These are phyloP conservation scores for Dreissena rostriformis DNA, from an alignment of 1,140 invertebrate species.

Conservation along the genomic window DNA sequence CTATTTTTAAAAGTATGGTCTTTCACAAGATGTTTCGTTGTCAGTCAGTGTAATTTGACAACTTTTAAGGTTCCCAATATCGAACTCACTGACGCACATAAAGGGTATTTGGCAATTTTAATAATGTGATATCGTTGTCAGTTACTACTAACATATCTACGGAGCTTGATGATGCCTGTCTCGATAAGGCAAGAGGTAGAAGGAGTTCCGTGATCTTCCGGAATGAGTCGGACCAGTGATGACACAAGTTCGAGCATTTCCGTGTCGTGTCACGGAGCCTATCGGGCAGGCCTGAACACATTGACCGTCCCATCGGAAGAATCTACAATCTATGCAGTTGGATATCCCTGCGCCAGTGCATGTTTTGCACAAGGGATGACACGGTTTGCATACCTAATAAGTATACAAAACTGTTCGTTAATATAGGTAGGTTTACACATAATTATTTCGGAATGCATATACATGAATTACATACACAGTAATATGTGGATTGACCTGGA, in stretches of 20 bases:
- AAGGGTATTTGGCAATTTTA: no score
- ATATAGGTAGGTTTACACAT: not conserved
- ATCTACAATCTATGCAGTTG: slow-evolving; percentile 17
- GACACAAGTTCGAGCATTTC: slow-evolving; percentile 11
- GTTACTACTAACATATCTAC: not conserved
- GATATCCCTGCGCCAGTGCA: slow-evolving; percentile 40
- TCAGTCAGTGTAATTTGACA: no score
- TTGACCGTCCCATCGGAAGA: slow-evolving; percentile 35
- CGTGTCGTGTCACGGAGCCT: slow-evolving; percentile 30
- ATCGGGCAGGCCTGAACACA: slow-evolving; percentile 27
- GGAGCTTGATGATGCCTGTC: slow-evolving; percentile 34
- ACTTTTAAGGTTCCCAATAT: no score
- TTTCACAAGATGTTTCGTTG: no score
- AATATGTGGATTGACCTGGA: no score
- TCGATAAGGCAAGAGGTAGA: slow-evolving; percentile 28
- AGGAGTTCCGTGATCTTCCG: slow-evolving; percentile 16
- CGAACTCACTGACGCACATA: no score
- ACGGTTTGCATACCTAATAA: slow-evolving; percentile 32
- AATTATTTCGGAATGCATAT: no score
- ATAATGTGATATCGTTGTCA: no score
- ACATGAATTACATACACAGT: no score
- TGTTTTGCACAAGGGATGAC: slow-evolving; percentile 32
- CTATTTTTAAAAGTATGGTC: no score
- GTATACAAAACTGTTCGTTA: not conserved
- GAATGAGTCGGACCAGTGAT: not conserved